Conservation (phyloP, 2,113 vertebrate genomes). For the Hippocampus abdominalis region DNA sequence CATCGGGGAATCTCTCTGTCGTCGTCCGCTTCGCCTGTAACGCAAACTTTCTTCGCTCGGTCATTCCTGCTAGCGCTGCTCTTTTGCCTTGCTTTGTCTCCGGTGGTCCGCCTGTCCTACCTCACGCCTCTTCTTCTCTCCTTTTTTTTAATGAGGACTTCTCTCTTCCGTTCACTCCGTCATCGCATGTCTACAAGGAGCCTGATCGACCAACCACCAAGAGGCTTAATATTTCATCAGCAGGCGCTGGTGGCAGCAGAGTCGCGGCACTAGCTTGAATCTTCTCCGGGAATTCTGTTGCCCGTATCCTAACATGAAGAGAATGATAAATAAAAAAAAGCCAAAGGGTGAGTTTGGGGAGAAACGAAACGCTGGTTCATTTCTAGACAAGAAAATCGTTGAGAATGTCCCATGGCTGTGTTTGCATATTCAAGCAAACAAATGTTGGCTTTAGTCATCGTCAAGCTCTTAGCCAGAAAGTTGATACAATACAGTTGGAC, state of each 20-base stretch:
- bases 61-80: slow-evolving; percentile 25
- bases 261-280: neutral
- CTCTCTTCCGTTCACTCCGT: slow-evolving; percentile 14
- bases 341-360: neutral
- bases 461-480: neutral
- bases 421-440: slow-evolving; percentile 4
- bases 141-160: slow-evolving; percentile 47
- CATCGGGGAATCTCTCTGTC: slow-evolving; percentile 75
- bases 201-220: neutral
- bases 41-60: slow-evolving; percentile 39
- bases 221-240: slow-evolving; percentile 14
- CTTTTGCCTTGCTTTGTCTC: slow-evolving; percentile 50
- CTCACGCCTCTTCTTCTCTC: slow-evolving; percentile 34
- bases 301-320: neutral
- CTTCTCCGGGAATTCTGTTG: slow-evolving; percentile 6
- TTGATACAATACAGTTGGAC: neutral
- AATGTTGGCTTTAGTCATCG: neutral
- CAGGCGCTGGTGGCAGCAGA: neutral
- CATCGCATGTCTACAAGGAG: slow-evolving; percentile 1
- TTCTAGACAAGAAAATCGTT: neutral
- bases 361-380: neutral
- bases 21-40: slow-evolving; percentile 50
- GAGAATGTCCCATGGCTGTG: neutral
- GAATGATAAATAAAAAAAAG: slow-evolving; percentile 2
- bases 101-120: slow-evolving; percentile 38